Evolutionary conservation across 2,797 vertebrate species (phyloP).

Genomic region (Odontamblyopus rebecca): DNA sequence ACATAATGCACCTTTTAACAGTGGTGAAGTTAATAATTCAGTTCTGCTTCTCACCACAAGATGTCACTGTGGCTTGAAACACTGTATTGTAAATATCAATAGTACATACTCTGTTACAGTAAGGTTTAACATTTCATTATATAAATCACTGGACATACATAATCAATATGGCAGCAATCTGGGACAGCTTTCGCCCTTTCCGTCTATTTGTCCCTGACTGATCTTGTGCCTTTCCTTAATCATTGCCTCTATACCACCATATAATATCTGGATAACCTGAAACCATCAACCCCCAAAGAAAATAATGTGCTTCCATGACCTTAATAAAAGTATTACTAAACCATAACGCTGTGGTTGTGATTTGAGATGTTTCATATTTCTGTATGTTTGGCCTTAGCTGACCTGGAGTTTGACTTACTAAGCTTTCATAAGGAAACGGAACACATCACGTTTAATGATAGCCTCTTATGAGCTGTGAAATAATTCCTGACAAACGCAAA

Average conservation of each 20-base stretch:
- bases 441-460: slow-evolving; percentile 34
- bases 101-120: background rate
- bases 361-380: background rate
- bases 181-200: slow-evolving; percentile 33
- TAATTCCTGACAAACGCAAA: slow-evolving; percentile 36
- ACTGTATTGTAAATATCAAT: background rate
- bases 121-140: background rate
- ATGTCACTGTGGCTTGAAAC: background rate
- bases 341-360: slow-evolving; percentile 19
- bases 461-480: slow-evolving; percentile 23
- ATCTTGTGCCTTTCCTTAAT: slow-evolving; percentile 46
- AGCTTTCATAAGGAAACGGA: slow-evolving; percentile 26
- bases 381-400: slow-evolving; percentile 33
- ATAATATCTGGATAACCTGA: slow-evolving; percentile 29
- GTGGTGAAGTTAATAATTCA: background rate
- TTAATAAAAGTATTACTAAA: slow-evolving; percentile 60
- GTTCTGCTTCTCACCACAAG: slow-evolving; percentile 4
- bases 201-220: background rate
- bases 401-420: slow-evolving; percentile 24
- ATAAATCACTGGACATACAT: slow-evolving; percentile 14
- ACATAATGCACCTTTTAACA: background rate
- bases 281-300: slow-evolving; percentile 27
- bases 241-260: slow-evolving; percentile 4
- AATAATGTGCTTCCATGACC: slow-evolving; percentile 35
- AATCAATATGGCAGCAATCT: slow-evolving; percentile 13